Evolutionary conservation across 1,140 invertebrate species (phyloP).

Genomic region (Eumeta japonica): DNA sequence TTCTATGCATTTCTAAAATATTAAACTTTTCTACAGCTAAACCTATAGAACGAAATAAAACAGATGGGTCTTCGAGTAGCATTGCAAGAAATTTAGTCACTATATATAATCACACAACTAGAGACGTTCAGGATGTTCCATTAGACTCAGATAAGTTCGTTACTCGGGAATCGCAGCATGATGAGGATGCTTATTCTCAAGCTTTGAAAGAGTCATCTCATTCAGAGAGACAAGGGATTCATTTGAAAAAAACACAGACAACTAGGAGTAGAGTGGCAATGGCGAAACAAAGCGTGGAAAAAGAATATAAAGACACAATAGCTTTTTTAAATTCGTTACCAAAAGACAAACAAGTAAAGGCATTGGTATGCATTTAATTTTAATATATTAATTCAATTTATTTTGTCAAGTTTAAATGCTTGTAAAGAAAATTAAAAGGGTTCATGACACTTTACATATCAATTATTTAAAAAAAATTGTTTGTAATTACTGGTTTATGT

Average conservation of each 20-base stretch:
- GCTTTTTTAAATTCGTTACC: conserved; percentile 44
- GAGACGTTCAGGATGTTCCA: conserved; percentile 25
- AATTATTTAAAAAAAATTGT: too few species aligned
- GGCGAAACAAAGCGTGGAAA: conserved; percentile 42
- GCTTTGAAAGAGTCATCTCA: conserved; percentile 31
- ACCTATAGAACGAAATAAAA: not conserved
- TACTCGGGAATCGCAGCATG: conserved; percentile 17
- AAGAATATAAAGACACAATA: conserved; percentile 46
- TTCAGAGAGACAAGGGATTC: not conserved
- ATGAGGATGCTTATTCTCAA: conserved; percentile 43
- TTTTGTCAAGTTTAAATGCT: conserved; percentile 7
- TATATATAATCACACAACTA: conserved; percentile 42
- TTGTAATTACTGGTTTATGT: too few species aligned
- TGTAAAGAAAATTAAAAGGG: too few species aligned
- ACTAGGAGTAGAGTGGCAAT: conserved; percentile 37
- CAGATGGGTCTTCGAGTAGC: conserved; percentile 11
- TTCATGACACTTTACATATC: too few species aligned
- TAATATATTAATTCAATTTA: conserved; percentile 7
- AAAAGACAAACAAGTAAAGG: conserved; percentile 25
- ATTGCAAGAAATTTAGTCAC: conserved; percentile 30
- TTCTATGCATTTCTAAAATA: too few species aligned
- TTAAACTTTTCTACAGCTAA: too few species aligned
- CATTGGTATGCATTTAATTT: conserved; percentile 25
- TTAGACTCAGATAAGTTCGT: conserved; percentile 24
- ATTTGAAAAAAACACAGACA: conserved; percentile 20